A percentile compares a stretch with the other conserved stretches of the same genome.
Evolutionary conservation across 2,888 invertebrate species (phyloP).

Genomic region (Monochamus alternatus): DNA sequence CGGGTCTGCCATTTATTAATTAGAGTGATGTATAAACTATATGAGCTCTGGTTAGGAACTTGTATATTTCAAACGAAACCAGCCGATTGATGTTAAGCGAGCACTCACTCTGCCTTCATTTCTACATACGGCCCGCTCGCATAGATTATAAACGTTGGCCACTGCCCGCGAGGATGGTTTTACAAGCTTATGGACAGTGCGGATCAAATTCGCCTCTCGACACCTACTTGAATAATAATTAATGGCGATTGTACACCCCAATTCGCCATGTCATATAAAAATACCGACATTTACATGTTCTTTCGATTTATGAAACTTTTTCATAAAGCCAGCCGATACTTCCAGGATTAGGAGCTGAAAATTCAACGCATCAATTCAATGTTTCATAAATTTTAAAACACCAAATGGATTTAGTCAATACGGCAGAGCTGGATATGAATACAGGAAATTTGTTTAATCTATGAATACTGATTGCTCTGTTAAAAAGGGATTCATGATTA

Average conservation of each 20-base stretch:
- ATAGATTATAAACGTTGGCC: constrained; percentile 45
- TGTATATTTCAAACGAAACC: constrained; percentile 64
- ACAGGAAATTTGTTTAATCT: no score
- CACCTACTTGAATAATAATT: constrained; percentile 54
- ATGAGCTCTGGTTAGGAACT: constrained; percentile 63
- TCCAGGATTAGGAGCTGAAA: no score
- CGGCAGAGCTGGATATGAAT: no score
- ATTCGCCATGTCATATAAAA: not conserved
- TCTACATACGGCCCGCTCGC: constrained; percentile 48
- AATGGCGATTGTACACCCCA: constrained; percentile 40
- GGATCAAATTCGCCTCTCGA: constrained; percentile 49
- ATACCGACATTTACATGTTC: not conserved
- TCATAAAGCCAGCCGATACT: no score
- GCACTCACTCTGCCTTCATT: constrained; percentile 46
- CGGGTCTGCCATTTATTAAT: constrained; percentile 69
- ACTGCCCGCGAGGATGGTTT: constrained; percentile 41
- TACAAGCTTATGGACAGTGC: constrained; percentile 49
- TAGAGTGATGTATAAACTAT: constrained; percentile 69
- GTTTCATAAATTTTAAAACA: no score
- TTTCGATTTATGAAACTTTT: not conserved
- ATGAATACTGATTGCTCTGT: no score
- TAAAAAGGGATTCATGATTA: no score
- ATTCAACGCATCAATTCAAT: no score
- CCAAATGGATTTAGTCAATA: no score
- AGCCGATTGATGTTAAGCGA: constrained; percentile 63